These are phyloP conservation scores for Thunnus albacares DNA, from an alignment of 2,797 vertebrate genomes.

Conservation along the genomic window DNA sequence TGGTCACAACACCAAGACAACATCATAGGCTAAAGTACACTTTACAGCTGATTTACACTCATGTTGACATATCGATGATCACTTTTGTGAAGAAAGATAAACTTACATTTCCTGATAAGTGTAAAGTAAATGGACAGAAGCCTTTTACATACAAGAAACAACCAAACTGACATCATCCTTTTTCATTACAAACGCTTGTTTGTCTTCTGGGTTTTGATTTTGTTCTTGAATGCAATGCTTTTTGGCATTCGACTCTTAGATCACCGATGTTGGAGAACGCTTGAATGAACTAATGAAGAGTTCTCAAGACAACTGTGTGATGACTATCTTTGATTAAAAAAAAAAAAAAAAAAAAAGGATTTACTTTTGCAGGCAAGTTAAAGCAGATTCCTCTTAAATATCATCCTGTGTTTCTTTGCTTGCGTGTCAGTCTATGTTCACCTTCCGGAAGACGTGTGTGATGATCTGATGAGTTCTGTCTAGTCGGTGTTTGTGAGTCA, in stretches of 20 bases:
- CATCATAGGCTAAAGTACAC: background rate
- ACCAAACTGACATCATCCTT: background rate
- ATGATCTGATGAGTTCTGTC: constrained; percentile 26
- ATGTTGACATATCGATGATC: background rate
- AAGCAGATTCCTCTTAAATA: background rate
- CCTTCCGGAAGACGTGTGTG: background rate
- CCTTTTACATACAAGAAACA: background rate
- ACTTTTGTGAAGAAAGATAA: too few species aligned
- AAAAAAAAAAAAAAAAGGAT: too few species aligned
- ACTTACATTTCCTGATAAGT: too few species aligned
- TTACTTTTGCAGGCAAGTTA: background rate
- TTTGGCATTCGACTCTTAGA: background rate
- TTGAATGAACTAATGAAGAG: background rate
- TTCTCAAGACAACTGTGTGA: too few species aligned
- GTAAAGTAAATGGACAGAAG: background rate
- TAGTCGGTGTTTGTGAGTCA: constrained; percentile 48
- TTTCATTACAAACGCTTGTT: background rate
- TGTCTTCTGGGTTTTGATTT: constrained; percentile 1
- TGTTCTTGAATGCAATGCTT: too few species aligned
- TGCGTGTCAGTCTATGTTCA: background rate
- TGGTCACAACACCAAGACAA: constrained; percentile 32
- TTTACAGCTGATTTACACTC: background rate
- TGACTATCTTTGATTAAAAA: too few species aligned
- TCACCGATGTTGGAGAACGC: background rate
- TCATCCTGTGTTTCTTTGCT: background rate